Conservation (phyloP, 2,113 vertebrate species). For the Pluvianellus socialis region DNA sequence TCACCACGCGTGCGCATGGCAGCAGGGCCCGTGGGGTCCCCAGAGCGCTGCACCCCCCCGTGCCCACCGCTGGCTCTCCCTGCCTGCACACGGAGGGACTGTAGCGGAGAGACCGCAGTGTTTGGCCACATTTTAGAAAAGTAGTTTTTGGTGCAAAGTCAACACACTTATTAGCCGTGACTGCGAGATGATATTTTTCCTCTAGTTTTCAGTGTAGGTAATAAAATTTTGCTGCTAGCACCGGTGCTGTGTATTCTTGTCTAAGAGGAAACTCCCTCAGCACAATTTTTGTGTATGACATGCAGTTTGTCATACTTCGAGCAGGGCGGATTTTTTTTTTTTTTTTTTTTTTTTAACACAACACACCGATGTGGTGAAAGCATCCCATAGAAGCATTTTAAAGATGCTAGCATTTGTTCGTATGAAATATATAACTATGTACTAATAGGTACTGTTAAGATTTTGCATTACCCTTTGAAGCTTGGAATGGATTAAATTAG, state of each 20-base stretch:
- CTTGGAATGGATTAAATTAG: background rate
- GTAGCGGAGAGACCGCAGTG: fast-evolving
- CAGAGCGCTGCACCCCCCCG: fast-evolving
- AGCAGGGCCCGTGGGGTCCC: fast-evolving
- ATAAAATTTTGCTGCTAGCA: background rate
- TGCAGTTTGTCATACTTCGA: too few relatives aligned
- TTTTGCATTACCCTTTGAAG: background rate
- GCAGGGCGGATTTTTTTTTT: too few relatives aligned
- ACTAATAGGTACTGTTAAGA: background rate
- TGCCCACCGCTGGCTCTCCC: background rate
- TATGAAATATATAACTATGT: background rate
- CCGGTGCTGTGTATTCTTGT: background rate
- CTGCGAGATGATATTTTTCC: background rate
- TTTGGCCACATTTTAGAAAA: background rate
- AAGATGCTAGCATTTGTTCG: background rate
- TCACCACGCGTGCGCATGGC: fast-evolving
- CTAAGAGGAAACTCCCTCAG: background rate
- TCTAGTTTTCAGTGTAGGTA: background rate
- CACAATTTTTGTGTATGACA: background rate
- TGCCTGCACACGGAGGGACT: fast-evolving
- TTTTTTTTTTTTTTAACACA: too few relatives aligned
- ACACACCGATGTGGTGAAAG: background rate
- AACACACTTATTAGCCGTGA: background rate
- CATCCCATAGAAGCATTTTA: background rate
- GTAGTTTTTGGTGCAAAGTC: background rate